A percentile compares a stretch with the other conserved stretches of the same genome.
Evolutionary conservation across 2,888 invertebrate genomes (phyloP).

Genomic region (Nemapogon koenigi): DNA sequence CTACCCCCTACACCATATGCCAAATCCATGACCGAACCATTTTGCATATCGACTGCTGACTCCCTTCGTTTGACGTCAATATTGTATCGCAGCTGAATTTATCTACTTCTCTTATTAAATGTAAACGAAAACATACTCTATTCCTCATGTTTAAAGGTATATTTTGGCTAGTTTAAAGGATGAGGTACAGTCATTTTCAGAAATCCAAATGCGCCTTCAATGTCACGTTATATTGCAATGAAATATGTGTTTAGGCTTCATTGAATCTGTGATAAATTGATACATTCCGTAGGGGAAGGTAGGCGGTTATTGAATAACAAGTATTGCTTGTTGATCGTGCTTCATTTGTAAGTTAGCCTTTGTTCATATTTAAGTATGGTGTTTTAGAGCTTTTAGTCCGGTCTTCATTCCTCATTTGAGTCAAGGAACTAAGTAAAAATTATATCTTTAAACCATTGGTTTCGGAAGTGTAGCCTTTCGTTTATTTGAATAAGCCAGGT

Average conservation of each 20-base stretch:
- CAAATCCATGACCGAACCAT: conserved; percentile 61
- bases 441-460: too few relatives aligned
- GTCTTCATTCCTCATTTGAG: too few relatives aligned
- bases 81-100: conserved; percentile 23
- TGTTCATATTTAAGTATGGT: too few relatives aligned
- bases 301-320: conserved; percentile 60
- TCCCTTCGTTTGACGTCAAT: conserved; percentile 60
- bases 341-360: conserved; percentile 35
- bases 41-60: conserved; percentile 56
- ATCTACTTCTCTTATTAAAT: too few relatives aligned
- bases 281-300: conserved; percentile 36
- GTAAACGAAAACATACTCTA: conserved; percentile 14
- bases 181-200: conserved; percentile 7
- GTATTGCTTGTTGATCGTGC: conserved; percentile 40
- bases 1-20: conserved; percentile 58
- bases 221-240: conserved; percentile 48
- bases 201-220: conserved; percentile 21
- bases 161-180: neutral
- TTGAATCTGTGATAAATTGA: conserved; percentile 62
- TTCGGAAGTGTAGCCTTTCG: too few relatives aligned
- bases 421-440: too few relatives aligned
- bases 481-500: too few relatives aligned
- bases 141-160: neutral
- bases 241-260: conserved; percentile 63
- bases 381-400: too few relatives aligned